A percentile compares a stretch with the other conserved stretches of the same genome.
phyloP scores from a whole-genome alignment of 2,113 vertebrate species.

The Misgurnus anguillicaudatus region DNA sequence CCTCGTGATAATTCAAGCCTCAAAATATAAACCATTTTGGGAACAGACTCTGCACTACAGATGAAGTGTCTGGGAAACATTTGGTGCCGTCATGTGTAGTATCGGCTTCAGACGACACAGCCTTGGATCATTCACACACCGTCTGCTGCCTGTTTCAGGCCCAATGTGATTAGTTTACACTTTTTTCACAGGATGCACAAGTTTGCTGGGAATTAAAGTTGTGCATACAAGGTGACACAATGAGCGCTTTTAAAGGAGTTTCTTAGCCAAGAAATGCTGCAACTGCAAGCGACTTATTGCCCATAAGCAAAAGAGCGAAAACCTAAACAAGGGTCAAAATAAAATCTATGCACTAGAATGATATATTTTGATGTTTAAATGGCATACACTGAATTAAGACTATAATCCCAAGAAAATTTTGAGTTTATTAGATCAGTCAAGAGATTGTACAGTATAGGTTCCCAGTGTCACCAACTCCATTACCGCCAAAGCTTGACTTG shows the following conservation, averaged over 20 bases:
- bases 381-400: no score
- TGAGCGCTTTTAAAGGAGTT: not conserved
- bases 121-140: not conserved
- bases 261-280: no score
- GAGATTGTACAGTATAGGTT: not conserved
- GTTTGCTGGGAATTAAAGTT: not conserved
- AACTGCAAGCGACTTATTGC: no score
- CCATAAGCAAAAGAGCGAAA: not conserved
- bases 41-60: no score
- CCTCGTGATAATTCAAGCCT: not conserved
- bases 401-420: no score
- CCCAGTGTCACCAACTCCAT: conserved; percentile 9
- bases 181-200: no score
- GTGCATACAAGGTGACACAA: not conserved
- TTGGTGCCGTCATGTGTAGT: not conserved
- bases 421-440: conserved; percentile 8
- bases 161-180: not conserved
- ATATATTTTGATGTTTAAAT: not conserved
- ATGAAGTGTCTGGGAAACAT: conserved; percentile 1
- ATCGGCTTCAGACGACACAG: not conserved
- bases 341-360: not conserved
- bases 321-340: not conserved
- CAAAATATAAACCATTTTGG: not conserved
- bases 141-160: not conserved
- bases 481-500: not conserved